Conservation (phyloP, 2,113 vertebrate species). For the Ictalurus punctatus region DNA sequence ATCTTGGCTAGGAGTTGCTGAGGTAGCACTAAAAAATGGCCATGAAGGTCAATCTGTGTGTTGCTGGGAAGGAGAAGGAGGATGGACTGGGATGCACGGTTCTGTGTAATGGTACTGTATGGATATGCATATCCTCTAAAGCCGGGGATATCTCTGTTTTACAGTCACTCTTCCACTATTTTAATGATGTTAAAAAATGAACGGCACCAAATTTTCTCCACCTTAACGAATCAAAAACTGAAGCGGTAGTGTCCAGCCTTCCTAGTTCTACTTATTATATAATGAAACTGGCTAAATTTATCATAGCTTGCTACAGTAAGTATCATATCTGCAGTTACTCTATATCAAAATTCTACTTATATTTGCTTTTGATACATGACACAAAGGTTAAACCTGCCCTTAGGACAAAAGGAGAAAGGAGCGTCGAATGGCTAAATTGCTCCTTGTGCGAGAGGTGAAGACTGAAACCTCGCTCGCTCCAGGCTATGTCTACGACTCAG, state of each 20-base stretch:
- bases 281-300: too few species aligned
- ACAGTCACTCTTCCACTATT: too few species aligned
- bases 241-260: too few species aligned
- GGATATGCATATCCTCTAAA: neutral
- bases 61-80: neutral
- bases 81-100: neutral
- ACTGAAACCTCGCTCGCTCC: constrained; percentile 35
- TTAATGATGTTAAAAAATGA: too few species aligned
- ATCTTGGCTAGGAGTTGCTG: constrained; percentile 48
- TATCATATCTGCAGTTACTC: too few species aligned
- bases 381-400: neutral
- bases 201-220: too few species aligned
- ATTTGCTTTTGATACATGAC: neutral
- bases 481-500: constrained; percentile 39
- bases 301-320: too few species aligned
- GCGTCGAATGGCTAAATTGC: constrained; percentile 18
- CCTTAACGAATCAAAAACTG: too few species aligned
- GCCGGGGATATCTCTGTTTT: too few species aligned
- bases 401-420: neutral
- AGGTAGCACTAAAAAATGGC: constrained; percentile 51
- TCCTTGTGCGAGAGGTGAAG: constrained; percentile 15
- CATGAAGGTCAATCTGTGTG: constrained; percentile 70
- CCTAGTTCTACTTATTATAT: too few species aligned
- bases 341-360: neutral
- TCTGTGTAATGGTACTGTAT: neutral